These are phyloP conservation scores for Phyllostomus discolor DNA, from an alignment of 2,113 vertebrate species.

Conservation along the genomic window DNA sequence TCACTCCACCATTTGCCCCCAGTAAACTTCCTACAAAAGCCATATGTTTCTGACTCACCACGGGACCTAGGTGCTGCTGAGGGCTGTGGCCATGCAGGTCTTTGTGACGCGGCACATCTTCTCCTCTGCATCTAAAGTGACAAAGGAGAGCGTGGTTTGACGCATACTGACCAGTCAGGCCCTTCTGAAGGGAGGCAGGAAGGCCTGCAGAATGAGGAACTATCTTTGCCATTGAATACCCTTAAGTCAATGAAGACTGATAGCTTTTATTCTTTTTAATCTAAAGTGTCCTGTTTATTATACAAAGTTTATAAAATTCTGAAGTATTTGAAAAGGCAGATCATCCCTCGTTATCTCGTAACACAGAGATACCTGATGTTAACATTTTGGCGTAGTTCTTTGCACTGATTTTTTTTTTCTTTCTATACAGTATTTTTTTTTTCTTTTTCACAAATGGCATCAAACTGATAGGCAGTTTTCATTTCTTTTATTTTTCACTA, in stretches of 20 bases:
- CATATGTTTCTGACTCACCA: background rate
- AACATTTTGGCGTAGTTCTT: background rate
- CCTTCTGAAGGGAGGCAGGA: background rate
- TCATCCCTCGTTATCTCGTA: background rate
- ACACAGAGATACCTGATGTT: background rate
- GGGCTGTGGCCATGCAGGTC: fast-evolving
- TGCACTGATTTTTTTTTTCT: background rate
- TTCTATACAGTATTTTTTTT: background rate
- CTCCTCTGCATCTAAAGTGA: background rate
- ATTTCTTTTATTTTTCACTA: background rate
- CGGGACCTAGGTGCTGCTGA: background rate
- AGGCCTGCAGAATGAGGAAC: background rate
- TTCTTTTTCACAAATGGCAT: background rate
- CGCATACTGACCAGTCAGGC: background rate
- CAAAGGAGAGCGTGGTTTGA: background rate
- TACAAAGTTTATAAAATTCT: background rate
- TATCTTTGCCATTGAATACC: background rate
- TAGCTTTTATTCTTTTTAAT: background rate
- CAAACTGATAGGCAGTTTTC: background rate
- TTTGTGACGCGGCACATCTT: background rate
- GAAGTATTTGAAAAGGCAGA: background rate
- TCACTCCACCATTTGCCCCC: background rate
- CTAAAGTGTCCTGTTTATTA: background rate
- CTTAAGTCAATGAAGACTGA: background rate
- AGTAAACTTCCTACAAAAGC: background rate